Conservation (phyloP, 2,113 vertebrate species). For the Melanostigma gelatinosum region DNA sequence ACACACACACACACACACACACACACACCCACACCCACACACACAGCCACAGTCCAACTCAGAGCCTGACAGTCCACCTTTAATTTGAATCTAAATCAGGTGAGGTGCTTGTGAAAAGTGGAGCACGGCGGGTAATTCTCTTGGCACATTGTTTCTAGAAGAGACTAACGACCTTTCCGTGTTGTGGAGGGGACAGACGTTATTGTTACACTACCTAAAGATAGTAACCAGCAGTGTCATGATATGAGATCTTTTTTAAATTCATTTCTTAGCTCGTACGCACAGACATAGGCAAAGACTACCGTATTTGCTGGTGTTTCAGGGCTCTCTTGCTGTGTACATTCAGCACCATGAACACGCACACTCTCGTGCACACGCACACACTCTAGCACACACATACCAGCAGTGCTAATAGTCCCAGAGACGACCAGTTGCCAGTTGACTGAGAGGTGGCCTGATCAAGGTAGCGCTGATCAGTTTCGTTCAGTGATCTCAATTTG, state of each 20-base stretch:
- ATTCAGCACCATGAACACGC: conserved; percentile 18
- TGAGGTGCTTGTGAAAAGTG: conserved; percentile 11
- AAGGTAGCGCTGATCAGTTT: conserved; percentile 38
- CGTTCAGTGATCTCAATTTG: conserved; percentile 17
- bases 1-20: neutral
- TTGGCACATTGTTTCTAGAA: conserved; percentile 6
- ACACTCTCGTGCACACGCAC: conserved; percentile 28
- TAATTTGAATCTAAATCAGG: conserved; percentile 50
- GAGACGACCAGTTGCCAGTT: conserved; percentile 51
- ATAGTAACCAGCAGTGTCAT: neutral
- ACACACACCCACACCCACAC: neutral
- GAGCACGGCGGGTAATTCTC: neutral
- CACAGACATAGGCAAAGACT: neutral
- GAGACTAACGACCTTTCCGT: neutral
- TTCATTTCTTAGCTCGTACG: neutral
- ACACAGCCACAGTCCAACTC: neutral
- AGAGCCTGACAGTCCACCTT: conserved; percentile 18
- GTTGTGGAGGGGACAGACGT: conserved; percentile 1
- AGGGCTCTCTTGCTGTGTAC: neutral
- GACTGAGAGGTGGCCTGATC: conserved; percentile 49
- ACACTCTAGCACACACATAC: conserved; percentile 46
- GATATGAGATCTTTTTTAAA: neutral
- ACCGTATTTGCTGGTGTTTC: neutral
- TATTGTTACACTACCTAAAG: neutral
- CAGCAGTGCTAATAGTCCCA: conserved; percentile 52